Base-by-base conservation (phyloP, 92 coral and sea anemone species). In the Heliopora coerulea region DNA sequence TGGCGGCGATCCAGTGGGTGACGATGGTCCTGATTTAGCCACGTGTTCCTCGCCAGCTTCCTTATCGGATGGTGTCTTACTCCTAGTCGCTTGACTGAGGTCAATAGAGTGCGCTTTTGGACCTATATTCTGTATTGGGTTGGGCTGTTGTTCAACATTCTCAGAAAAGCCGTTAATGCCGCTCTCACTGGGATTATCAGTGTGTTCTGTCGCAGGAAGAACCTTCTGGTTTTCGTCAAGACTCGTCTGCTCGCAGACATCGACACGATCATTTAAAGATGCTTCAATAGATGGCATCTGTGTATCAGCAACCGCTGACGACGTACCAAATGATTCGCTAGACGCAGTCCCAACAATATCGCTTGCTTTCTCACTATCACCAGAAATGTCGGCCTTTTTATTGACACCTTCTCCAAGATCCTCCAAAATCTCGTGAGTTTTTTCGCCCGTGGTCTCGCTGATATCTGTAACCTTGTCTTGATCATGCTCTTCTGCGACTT, bases 1-100 rank as follows among this genome's bases (percentile, higher is more conserved):
- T 9, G 46, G 65, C 23, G 58, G 74, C 56, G 73, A 46, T 9
- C 39, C 46, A 26, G 57, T 24, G 13, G 76, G 83, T 23, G 76
- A 54, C 0, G 81, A 37, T 41, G 84, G 73, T 35, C 61, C 88
- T 20, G 82, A 74, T 10, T 82, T 30, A 50, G 65, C 67, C 30
- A 32, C 83, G 17, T 59, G 40, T 19, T 18, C 29, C 34, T 62
- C 80, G 20, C 79, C 68, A 21, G 81, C 49, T 78, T 79, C 82
- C 46, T 80, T 70, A 40, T 76, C 63, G 19, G 20, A 39, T 56
- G 73, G 56, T 35, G 65, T 27, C 13, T 41, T 37, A 64, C 74
- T 80, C 80, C 67, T 84, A 40, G 60, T 69, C 68, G 19, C 64
- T 34, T 83, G 67, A 62, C 80, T 74, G 24, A 80, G 49, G 56